Conservation (phyloP, 2,113 vertebrate genomes). For the Xenus cinereus region DNA sequence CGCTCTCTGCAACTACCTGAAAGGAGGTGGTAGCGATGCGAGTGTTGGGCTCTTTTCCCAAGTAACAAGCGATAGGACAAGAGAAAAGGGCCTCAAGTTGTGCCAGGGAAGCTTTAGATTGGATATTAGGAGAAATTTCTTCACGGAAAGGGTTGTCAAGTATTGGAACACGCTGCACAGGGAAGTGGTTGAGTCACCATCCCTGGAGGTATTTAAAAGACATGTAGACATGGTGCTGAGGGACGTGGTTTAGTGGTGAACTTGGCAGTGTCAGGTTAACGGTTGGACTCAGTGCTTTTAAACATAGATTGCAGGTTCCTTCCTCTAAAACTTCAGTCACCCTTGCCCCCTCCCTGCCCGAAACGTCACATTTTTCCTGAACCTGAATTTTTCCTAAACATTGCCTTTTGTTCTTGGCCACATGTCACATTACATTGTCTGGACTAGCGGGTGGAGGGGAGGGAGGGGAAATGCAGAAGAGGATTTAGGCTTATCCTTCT, state of each 20-base stretch:
- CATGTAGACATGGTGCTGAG: not conserved
- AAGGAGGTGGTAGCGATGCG: not conserved
- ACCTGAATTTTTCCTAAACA: not conserved
- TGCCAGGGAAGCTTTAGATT: not conserved
- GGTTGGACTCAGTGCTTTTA: not conserved
- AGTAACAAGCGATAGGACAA: not conserved
- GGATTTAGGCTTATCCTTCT: not conserved
- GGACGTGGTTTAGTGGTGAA: not conserved
- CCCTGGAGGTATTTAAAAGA: not conserved
- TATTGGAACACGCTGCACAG: not conserved
- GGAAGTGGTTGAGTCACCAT: not conserved
- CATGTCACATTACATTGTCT: not conserved
- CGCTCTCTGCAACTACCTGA: not conserved
- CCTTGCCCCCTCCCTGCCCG: not conserved
- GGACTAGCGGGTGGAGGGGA: not conserved
- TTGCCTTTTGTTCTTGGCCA: not conserved
- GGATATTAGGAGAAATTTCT: not conserved
- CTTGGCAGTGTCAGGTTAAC: not conserved
- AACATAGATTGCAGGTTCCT: not conserved
- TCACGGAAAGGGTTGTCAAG: not conserved
- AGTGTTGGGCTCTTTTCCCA: not conserved
- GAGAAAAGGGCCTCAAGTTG: not conserved
- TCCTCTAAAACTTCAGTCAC: not conserved
- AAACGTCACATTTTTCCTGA: rapidly evolving
- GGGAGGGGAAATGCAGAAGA: not conserved